Conservation (phyloP, 2,113 vertebrate species). For the Tetraodon nigroviridis region DNA sequence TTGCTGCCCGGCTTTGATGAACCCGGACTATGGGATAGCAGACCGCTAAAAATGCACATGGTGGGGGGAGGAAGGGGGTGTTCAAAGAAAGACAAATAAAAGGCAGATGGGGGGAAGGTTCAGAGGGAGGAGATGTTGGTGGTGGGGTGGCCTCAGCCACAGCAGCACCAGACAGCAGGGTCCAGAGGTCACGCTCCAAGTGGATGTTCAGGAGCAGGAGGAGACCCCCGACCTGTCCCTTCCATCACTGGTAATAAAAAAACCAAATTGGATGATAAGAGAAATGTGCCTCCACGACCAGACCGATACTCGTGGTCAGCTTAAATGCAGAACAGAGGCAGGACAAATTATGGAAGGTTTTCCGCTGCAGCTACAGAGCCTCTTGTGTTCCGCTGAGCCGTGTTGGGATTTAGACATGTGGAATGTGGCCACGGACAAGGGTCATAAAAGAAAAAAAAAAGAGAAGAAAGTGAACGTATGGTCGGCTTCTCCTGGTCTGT, state of each 20-base stretch:
- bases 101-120: slow-evolving; percentile 20
- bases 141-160: slow-evolving; percentile 23
- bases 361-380: slow-evolving; percentile 18
- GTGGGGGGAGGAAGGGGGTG: slow-evolving; percentile 14
- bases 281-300: neutral
- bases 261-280: no score
- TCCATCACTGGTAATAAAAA: no score
- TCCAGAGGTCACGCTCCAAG: neutral
- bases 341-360: slow-evolving; percentile 26
- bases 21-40: slow-evolving; percentile 10
- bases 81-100: slow-evolving; percentile 29
- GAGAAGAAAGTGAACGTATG: slow-evolving; percentile 53
- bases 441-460: no score
- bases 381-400: slow-evolving; percentile 32
- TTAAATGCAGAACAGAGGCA: slow-evolving; percentile 31
- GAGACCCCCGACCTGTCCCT: no score
- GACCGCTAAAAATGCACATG: slow-evolving; percentile 28
- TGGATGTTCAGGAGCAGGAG: neutral
- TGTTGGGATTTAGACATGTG: slow-evolving; percentile 31
- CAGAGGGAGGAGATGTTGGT: neutral
- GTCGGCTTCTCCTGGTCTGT: slow-evolving; percentile 36
- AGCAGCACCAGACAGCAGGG: slow-evolving; percentile 21
- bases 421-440: slow-evolving; percentile 45
- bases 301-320: neutral
- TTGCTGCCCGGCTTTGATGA: slow-evolving; percentile 56